Conservation (phyloP, 2,113 vertebrate species). For the Narcine bancroftii region DNA sequence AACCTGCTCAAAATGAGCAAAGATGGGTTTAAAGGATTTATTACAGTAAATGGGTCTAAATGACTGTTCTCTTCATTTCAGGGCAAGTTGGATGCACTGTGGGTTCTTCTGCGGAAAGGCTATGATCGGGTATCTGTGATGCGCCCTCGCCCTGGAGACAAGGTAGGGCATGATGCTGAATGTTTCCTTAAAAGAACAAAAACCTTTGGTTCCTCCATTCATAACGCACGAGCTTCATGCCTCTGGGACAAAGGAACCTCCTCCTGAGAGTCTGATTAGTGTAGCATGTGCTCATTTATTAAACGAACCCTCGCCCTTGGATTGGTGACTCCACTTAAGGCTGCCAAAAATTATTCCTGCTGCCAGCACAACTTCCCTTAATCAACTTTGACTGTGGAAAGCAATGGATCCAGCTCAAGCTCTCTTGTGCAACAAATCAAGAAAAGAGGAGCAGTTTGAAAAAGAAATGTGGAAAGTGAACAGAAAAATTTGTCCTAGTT, state of each 20-base stretch:
- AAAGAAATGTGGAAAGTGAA: neutral
- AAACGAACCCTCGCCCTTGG: neutral
- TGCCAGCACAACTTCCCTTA: neutral
- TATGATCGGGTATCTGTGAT: conserved; percentile 93
- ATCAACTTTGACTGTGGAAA: neutral
- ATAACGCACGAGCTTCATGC: neutral
- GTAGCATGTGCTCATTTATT: neutral
- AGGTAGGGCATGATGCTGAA: conserved; percentile 58
- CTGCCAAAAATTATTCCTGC: neutral
- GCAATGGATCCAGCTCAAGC: neutral
- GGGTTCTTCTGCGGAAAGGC: conserved; percentile 81
- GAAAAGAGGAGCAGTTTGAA: neutral
- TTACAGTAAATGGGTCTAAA: neutral
- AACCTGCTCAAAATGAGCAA: neutral
- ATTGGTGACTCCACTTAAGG: neutral
- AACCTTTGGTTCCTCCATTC: neutral
- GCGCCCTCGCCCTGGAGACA: conserved; percentile 91
- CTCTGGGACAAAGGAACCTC: too few relatives aligned
- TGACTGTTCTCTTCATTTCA: conserved; percentile 49
- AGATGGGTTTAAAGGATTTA: neutral
- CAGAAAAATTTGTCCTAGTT: neutral
- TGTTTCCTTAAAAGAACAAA: neutral
- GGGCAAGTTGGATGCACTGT: conserved; percentile 90
- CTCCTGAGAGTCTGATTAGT: neutral
- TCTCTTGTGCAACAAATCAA: neutral